phyloP scores from a whole-genome alignment of 1,140 invertebrate genomes.

The Tetranychus cinnabarinus region DNA sequence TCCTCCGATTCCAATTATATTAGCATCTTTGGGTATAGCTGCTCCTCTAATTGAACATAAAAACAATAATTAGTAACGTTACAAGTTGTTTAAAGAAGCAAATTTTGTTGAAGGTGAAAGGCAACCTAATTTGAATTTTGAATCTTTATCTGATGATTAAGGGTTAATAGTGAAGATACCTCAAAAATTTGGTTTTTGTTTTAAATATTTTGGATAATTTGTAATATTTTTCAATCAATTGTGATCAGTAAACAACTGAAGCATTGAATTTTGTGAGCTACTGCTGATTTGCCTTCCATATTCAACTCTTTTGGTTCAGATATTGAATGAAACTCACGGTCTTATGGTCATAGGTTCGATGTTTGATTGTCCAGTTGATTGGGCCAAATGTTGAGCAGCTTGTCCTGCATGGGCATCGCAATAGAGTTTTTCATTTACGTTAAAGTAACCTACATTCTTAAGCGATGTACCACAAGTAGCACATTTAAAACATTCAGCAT shows the following conservation, averaged over 20 bases:
- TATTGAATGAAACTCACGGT: neutral
- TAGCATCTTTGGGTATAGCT: neutral
- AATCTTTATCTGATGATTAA: no score
- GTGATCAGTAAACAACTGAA: no score
- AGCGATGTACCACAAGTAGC: constrained; percentile 75
- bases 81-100: neutral
- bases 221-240: no score
- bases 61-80: neutral
- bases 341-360: neutral
- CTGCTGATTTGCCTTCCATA: neutral
- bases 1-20: neutral
- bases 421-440: constrained; percentile 81
- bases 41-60: neutral
- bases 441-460: constrained; percentile 86
- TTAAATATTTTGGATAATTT: no score
- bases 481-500: constrained; percentile 92
- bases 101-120: no score
- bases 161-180: no score
- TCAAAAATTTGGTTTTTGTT: no score
- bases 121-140: no score
- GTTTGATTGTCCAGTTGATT: neutral
- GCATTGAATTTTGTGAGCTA: no score
- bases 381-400: constrained; percentile 35
- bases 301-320: neutral
- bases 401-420: constrained; percentile 84